Evolutionary conservation across 1,140 invertebrate species (phyloP), one percentile per base, ranked within the genome.

Genomic region (Penaeus vannamei): DNA sequence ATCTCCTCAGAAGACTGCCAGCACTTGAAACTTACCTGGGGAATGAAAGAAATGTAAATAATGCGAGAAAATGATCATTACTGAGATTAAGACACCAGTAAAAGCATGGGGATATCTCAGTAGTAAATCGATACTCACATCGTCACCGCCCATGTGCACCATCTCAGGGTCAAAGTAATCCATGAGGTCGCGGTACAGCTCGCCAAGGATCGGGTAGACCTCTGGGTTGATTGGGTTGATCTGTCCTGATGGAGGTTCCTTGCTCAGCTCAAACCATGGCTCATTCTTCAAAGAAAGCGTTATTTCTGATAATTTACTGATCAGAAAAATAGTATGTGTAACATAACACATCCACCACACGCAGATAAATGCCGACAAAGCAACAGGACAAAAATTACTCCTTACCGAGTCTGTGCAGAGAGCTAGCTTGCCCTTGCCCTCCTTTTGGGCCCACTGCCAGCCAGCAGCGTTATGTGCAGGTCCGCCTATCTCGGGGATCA

Each of bases 131-230:
- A 4, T 53, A 86, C 89, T 90, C 64, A 97, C 96, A 92, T 97
- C 97, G 92, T 97, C 97, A 0, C 97, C 97, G 42, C 97, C 97
- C 96, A 97, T 97, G 91, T 98, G 97, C 92, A 98, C 97, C 1
- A 97, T 87, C 46, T 92, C 90, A 5, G 91, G 86, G 29, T 91
- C 84, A 80, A 92, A 92, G 53, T 85, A 85, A 32, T 92, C 89
- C 12, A 90, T 32, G 46, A 91, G 83, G 36, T 92, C 91, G 29
- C 77, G 85, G 84, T 91, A 91, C 22, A 92, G 77, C 81, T 91
- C 87, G 2, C 86, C 90, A 32, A 98, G 93, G 46, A 96, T 93
- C 76, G 96, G 94, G 91, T 97, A 98, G 69, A 97, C 93, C 66
- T 94, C 94, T 2, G 96, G 94, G 90, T 95, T 96, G 0, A 95